Evolutionary conservation across 2,113 vertebrate genomes (phyloP).

Genomic region (Hippocampus abdominalis): DNA sequence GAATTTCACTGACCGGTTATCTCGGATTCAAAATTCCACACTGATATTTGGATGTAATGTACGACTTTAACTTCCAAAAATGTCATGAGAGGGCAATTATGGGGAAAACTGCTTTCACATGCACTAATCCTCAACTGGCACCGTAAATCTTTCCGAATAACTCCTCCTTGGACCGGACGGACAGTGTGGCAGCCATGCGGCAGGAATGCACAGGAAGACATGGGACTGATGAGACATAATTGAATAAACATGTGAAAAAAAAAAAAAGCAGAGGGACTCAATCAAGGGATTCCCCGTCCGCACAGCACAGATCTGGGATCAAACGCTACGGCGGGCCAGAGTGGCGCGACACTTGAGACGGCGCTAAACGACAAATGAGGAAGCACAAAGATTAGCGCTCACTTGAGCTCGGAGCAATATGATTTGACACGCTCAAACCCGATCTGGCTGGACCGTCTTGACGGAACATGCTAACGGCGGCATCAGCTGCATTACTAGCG

Average conservation of each 20-base stretch:
- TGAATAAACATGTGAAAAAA: conserved; percentile 59
- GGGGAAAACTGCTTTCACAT: conserved; percentile 21
- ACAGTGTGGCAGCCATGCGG: conserved; percentile 29
- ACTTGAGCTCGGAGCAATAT: neutral
- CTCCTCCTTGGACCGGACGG: conserved; percentile 34
- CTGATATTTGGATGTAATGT: neutral
- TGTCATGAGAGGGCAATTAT: conserved; percentile 17
- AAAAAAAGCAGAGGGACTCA: conserved; percentile 52
- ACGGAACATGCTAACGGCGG: neutral
- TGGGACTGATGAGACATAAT: conserved; percentile 48
- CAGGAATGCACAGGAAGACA: conserved; percentile 37
- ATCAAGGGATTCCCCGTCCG: conserved; percentile 63
- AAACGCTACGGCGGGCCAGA: conserved; percentile 27
- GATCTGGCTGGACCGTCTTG: neutral
- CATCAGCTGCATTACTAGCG: neutral
- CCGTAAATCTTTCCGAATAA: conserved; percentile 44
- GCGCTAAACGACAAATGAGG: conserved; percentile 40
- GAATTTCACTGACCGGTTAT: neutral
- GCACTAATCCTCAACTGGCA: conserved; percentile 35
- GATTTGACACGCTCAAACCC: neutral
- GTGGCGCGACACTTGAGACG: conserved; percentile 40
- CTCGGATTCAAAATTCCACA: conserved; percentile 1
- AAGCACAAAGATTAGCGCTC: conserved; percentile 40
- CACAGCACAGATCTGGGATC: conserved; percentile 36
- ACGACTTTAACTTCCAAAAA: conserved; percentile 1